Evolutionary conservation across 2,113 vertebrate genomes (phyloP).

Genomic region (Ahaetulla prasina): DNA sequence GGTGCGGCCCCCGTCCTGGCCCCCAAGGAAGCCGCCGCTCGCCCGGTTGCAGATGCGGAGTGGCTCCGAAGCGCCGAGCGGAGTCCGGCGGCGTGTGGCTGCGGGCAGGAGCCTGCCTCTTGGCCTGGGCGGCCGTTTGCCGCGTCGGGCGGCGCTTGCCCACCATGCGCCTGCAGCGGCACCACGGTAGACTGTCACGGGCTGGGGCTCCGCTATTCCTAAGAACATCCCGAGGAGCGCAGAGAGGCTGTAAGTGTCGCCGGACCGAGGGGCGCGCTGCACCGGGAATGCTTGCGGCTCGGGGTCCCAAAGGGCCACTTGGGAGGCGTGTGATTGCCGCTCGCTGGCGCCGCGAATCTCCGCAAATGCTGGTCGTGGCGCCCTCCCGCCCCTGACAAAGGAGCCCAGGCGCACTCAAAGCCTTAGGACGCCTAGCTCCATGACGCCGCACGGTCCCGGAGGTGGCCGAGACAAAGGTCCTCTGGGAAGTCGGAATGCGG

Average conservation of each 20-base stretch:
- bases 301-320: background rate
- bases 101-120: constrained; percentile 71
- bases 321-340: background rate
- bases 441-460: background rate
- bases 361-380: background rate
- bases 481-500: background rate
- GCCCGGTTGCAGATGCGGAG: too few relatives aligned
- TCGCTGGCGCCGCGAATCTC: background rate
- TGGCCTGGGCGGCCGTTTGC: constrained; percentile 74
- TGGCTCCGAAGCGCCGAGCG: constrained; percentile 47
- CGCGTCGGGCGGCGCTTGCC: constrained; percentile 77
- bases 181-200: constrained; percentile 94
- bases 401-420: background rate
- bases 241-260: constrained; percentile 86
- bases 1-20: too few relatives aligned
- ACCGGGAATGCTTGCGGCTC: background rate
- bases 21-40: too few relatives aligned
- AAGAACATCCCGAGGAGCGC: constrained; percentile 89
- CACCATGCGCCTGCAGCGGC: constrained; percentile 89
- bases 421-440: background rate
- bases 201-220: constrained; percentile 85
- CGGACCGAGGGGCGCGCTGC: background rate
- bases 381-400: constrained; percentile 7
- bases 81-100: constrained; percentile 43
- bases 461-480: background rate